Evolutionary conservation across 2,888 invertebrate species (phyloP).

Genomic region (Sympetrum striolatum): DNA sequence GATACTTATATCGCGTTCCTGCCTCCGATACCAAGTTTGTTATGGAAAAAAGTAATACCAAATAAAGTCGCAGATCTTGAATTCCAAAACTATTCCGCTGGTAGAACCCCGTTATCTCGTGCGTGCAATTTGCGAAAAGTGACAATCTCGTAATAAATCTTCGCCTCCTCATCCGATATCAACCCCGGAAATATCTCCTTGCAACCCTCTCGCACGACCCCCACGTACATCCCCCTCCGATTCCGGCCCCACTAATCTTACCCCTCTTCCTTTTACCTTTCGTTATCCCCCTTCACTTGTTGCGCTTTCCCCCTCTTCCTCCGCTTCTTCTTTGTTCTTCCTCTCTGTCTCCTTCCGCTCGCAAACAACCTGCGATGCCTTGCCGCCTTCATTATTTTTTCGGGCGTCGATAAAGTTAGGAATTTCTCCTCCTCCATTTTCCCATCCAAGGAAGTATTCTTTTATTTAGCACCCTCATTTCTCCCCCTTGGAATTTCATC

Average conservation of each 20-base stretch:
- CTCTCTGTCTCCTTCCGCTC: neutral
- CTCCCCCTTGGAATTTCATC: no score
- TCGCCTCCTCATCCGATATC: neutral
- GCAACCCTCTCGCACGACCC: neutral
- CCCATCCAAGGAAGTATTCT: no score
- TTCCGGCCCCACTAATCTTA: neutral
- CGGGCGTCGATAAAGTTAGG: neutral
- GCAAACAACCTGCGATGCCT: neutral
- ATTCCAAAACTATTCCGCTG: no score
- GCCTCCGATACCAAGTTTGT: no score
- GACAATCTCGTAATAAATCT: neutral
- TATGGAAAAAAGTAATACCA: no score
- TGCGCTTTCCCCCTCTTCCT: neutral
- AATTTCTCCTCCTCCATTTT: neutral
- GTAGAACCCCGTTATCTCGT: no score
- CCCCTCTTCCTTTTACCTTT: neutral
- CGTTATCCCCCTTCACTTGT: conserved; percentile 1
- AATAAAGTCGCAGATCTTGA: no score
- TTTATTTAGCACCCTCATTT: no score
- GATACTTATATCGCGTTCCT: no score
- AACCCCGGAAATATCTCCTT: neutral
- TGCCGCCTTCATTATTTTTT: neutral
- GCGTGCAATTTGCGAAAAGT: neutral
- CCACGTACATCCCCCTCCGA: neutral
- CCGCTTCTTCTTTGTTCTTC: neutral